Percentiles rank a stretch among this genome's conserved stretches.
Evolutionary conservation across 2,113 vertebrate species (phyloP).

Genomic region (Psephotus haematonotus): DNA sequence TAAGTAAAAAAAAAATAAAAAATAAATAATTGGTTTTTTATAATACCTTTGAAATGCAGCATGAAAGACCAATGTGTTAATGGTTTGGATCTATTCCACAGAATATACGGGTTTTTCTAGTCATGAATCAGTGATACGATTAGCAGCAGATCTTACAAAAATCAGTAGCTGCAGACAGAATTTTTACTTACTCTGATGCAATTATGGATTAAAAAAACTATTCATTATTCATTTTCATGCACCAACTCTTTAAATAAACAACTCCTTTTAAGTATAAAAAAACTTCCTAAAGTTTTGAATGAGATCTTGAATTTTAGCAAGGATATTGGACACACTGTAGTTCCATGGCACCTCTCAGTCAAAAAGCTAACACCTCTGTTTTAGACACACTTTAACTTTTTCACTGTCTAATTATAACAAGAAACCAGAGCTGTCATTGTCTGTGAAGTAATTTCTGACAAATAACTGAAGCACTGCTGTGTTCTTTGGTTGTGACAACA

Average conservation of each 20-base stretch:
- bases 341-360: neutral
- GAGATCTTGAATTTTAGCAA: neutral
- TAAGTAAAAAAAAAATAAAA: neutral
- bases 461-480: neutral
- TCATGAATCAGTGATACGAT: neutral
- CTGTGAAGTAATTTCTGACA: slow-evolving; percentile 33
- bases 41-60: neutral
- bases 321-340: neutral
- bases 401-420: slow-evolving; percentile 14
- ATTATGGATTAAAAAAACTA: neutral
- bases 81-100: neutral
- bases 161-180: neutral
- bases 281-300: neutral
- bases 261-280: neutral
- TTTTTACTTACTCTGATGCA: neutral
- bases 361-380: slow-evolving; percentile 25
- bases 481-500: slow-evolving; percentile 17
- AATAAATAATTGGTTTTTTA: neutral
- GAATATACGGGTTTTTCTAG: neutral
- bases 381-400: neutral
- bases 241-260: slow-evolving; percentile 3
- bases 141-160: neutral
- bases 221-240: neutral
- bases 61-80: neutral
- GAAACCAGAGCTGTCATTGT: neutral